Evolutionary conservation across 2,113 vertebrate genomes (phyloP).

Genomic region (Paradoxurus hermaphroditus): DNA sequence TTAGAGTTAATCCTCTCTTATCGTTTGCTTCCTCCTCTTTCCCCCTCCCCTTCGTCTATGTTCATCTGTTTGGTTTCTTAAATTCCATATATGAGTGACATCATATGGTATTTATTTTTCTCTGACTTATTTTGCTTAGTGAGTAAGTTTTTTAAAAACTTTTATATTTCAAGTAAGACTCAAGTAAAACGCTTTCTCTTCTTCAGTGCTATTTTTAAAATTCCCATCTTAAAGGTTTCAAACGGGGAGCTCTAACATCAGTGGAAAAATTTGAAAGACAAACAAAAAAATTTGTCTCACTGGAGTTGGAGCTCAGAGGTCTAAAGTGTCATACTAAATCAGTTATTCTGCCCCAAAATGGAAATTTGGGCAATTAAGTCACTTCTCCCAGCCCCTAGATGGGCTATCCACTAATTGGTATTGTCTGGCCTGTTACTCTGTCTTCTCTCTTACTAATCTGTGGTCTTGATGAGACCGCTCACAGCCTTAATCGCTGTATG

Average conservation of each 20-base stretch:
- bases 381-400: neutral
- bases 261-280: neutral
- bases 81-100: no score
- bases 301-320: neutral
- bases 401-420: neutral
- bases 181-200: neutral
- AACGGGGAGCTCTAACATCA: neutral
- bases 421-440: neutral
- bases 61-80: no score
- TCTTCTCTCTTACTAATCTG: neutral
- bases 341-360: neutral
- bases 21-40: no score
- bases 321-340: neutral
- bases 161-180: neutral
- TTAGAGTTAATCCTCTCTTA: no score
- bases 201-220: neutral
- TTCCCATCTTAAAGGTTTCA: neutral
- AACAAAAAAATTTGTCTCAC: neutral
- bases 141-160: neutral
- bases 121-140: no score
- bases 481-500: neutral
- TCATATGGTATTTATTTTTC: no score
- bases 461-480: neutral
- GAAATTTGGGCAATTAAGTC: neutral
- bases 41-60: no score